These are phyloP conservation scores for Porites cylindrica DNA, from an alignment of 92 coral and sea anemone species.

Conservation along the genomic window DNA sequence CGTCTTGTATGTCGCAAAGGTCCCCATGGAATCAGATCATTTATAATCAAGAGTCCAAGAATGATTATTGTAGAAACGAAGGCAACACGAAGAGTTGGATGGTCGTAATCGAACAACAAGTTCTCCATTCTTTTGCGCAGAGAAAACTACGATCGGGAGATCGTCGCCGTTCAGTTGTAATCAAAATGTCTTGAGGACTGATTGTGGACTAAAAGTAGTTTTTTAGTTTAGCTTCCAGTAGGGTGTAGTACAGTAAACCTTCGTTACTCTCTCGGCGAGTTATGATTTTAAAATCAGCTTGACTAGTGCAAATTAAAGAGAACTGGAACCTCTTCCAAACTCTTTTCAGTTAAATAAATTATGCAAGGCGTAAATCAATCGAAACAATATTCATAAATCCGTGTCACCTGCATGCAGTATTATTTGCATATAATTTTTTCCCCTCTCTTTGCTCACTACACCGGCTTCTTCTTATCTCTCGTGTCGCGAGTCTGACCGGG, in stretches of 20 bases:
- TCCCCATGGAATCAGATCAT: slow-evolving; percentile 73
- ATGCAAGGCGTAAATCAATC: slow-evolving; percentile 1
- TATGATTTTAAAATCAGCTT: neutral
- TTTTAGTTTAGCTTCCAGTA: neutral
- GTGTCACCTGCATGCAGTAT: neutral
- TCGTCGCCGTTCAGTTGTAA: neutral
- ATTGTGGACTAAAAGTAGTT: neutral
- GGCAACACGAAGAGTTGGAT: slow-evolving; percentile 67
- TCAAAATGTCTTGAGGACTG: too few relatives aligned
- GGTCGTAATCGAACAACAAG: slow-evolving; percentile 61
- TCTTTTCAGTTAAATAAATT: neutral
- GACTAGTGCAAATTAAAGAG: neutral
- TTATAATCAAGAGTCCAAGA: slow-evolving; percentile 66
- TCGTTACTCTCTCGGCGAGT: neutral
- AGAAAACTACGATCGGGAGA: neutral
- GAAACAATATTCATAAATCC: neutral
- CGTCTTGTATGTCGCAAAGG: slow-evolving; percentile 57
- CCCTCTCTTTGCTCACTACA: too few relatives aligned
- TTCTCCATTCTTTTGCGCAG: slow-evolving; percentile 8
- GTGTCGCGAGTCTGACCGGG: too few relatives aligned
- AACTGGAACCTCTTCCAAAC: too few relatives aligned
- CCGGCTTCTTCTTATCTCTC: too few relatives aligned
- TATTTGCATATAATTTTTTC: too few relatives aligned
- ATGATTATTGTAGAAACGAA: slow-evolving; percentile 72
- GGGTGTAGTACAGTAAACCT: neutral